A percentile compares a stretch with the other conserved stretches of the same genome.
Evolutionary conservation across 2,888 invertebrate genomes (phyloP).

Genomic region (Crepidodera aurea): DNA sequence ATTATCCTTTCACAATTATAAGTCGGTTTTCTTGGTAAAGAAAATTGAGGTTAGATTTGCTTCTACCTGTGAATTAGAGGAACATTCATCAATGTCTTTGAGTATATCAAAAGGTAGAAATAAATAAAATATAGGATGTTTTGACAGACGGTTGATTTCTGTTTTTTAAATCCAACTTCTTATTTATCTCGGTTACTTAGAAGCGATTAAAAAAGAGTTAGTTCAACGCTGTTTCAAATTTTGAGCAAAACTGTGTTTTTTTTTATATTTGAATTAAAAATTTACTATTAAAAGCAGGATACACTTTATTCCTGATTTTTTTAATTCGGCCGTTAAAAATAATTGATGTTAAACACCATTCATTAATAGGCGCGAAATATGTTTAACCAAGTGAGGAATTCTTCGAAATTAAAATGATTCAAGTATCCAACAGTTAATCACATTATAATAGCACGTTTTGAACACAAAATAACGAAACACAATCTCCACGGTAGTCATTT

Average conservation of each 20-base stretch:
- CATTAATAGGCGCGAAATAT: slow-evolving; percentile 16
- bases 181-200: too few relatives aligned
- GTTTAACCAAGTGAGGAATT: slow-evolving; percentile 7
- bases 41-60: slow-evolving; percentile 12
- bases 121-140: slow-evolving; percentile 7
- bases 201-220: too few relatives aligned
- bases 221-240: too few relatives aligned
- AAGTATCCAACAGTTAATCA: slow-evolving; percentile 38
- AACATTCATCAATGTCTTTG: slow-evolving; percentile 27
- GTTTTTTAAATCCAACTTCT: too few relatives aligned
- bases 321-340: too few relatives aligned
- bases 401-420: slow-evolving; percentile 8
- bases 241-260: too few relatives aligned
- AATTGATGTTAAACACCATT: too few relatives aligned
- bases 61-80: slow-evolving; percentile 18
- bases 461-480: slow-evolving; percentile 44
- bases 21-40: slow-evolving; percentile 22
- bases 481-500: slow-evolving; percentile 54
- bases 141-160: not conserved
- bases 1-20: slow-evolving; percentile 27
- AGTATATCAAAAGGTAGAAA: slow-evolving; percentile 3
- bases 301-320: too few relatives aligned
- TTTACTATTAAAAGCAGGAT: too few relatives aligned
- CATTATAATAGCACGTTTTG: slow-evolving; percentile 52
- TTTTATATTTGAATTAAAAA: too few relatives aligned